Evolutionary conservation across 2,888 invertebrate species (phyloP).

Genomic region (Limnephilus lunatus): DNA sequence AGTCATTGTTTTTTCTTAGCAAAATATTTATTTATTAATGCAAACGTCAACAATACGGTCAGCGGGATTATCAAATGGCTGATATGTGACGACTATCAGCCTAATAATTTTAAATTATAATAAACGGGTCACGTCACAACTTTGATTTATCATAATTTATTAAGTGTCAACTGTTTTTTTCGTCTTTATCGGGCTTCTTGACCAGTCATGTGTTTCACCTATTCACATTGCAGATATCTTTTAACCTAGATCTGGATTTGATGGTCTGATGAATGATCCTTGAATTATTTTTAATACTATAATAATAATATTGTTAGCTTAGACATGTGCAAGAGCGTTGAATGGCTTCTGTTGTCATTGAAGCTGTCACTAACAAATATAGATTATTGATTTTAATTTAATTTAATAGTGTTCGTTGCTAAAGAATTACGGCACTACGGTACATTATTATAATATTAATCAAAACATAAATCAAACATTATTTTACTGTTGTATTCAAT

Average conservation of each 20-base stretch:
- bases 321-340: neutral
- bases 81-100: neutral
- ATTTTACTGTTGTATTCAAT: no score
- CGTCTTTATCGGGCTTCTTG: neutral
- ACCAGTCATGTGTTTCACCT: neutral
- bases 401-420: neutral
- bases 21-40: neutral
- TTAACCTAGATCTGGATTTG: neutral
- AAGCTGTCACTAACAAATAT: neutral
- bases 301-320: neutral
- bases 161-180: neutral
- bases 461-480: no score
- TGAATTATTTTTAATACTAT: neutral
- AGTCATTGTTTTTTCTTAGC: neutral
- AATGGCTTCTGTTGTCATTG: neutral
- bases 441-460: neutral
- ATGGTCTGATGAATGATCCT: neutral
- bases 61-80: neutral
- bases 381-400: neutral
- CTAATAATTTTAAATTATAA: neutral
- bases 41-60: neutral
- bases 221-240: neutral
- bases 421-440: neutral
- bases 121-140: neutral
- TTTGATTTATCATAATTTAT: neutral